A percentile compares a stretch with the other conserved stretches of the same genome.
These are phyloP conservation scores for Syngnathus rostellatus DNA, from an alignment of 2,797 vertebrate species.

Conservation along the genomic window DNA sequence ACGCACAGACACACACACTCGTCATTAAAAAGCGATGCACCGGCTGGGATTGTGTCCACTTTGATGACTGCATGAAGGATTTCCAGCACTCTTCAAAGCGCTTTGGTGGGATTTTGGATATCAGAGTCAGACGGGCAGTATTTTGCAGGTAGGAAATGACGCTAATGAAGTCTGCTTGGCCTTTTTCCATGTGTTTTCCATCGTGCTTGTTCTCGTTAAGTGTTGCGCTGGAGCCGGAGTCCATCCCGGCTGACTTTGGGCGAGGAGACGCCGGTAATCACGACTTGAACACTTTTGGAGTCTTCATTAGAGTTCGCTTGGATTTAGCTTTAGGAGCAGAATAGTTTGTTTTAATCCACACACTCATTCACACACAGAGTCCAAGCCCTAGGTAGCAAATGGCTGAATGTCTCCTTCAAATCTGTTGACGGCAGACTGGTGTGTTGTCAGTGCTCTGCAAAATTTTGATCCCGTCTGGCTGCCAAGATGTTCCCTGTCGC, in stretches of 20 bases:
- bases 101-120: constrained; percentile 13
- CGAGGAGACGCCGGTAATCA: too few species aligned
- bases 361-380: too few species aligned
- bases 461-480: constrained; percentile 16
- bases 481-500: constrained; percentile 18
- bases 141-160: constrained; percentile 17
- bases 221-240: background rate
- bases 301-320: too few species aligned
- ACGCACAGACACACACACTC: constrained; percentile 32
- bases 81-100: constrained; percentile 25
- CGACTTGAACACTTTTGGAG: too few species aligned
- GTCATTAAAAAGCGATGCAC: constrained; percentile 44
- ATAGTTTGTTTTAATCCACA: too few species aligned
- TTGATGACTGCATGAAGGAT: constrained; percentile 2
- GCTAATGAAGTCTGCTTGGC: constrained; percentile 18
- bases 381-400: too few species aligned
- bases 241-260: background rate
- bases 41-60: constrained; percentile 30
- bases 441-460: constrained; percentile 8
- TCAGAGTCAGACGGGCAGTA: constrained; percentile 9
- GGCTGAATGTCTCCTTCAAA: background rate
- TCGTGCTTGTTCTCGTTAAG: background rate
- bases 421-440: constrained; percentile 15
- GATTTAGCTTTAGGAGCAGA: too few species aligned
- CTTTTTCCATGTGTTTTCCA: background rate